Conservation (phyloP, 2,888 invertebrate genomes). For the Cotesia congregata region DNA sequence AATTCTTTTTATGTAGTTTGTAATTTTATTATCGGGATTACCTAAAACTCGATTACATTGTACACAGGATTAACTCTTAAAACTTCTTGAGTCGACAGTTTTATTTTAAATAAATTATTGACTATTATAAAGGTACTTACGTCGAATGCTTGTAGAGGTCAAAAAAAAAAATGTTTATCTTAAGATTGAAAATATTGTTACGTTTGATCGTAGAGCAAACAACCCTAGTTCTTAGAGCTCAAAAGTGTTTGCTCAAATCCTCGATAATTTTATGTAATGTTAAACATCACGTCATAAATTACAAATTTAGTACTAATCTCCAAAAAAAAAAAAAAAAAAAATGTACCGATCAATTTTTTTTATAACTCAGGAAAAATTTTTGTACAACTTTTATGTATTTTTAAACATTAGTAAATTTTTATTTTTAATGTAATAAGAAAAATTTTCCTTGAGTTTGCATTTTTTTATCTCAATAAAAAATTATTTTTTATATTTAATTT, state of each 20-base stretch:
- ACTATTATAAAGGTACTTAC: background rate
- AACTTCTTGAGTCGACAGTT: background rate
- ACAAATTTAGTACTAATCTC: background rate
- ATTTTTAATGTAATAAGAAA: no score
- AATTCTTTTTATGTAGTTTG: conserved; percentile 15
- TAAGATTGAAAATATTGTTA: background rate
- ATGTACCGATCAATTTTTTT: background rate
- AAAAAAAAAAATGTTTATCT: background rate
- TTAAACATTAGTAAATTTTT: no score
- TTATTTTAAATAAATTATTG: background rate
- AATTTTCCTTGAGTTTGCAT: no score
- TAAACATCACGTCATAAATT: background rate
- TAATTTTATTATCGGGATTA: conserved; percentile 53
- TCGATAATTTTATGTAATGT: background rate
- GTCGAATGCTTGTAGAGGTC: background rate
- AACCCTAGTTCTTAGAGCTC: background rate
- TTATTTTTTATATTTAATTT: no score
- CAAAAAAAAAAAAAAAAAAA: background rate
- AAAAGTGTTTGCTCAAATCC: background rate
- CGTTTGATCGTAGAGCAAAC: background rate
- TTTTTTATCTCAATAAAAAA: no score
- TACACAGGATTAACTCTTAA: conserved; percentile 59
- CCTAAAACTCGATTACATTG: conserved; percentile 55
- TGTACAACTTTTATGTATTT: no score
- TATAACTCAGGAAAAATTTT: no score